Percentiles rank a stretch among this genome's conserved stretches.
phyloP scores from a whole-genome alignment of 2,888 invertebrate genomes.

The Scelioninae gen. 1 region DNA sequence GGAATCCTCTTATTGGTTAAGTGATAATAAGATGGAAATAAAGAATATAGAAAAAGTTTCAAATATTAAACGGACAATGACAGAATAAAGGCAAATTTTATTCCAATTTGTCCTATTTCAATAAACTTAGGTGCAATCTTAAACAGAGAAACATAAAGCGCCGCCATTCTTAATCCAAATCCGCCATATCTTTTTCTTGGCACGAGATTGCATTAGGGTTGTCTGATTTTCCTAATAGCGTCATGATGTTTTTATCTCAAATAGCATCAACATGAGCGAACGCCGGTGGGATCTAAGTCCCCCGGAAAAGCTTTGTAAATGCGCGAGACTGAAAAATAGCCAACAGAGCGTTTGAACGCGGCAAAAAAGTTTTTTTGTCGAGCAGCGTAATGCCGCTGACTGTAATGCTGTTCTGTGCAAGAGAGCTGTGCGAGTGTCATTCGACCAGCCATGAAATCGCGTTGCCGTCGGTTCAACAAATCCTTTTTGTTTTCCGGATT shows the following conservation, averaged over 20 bases:
- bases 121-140: slow-evolving; percentile 20
- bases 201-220: slow-evolving; percentile 49
- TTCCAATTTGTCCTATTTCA: slow-evolving; percentile 21
- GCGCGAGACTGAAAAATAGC: slow-evolving; percentile 69
- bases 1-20: no score
- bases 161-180: slow-evolving; percentile 39
- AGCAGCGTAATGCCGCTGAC: slow-evolving; percentile 38
- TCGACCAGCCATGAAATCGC: slow-evolving; percentile 76
- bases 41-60: no score
- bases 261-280: slow-evolving; percentile 62
- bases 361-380: slow-evolving; percentile 56
- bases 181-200: slow-evolving; percentile 50
- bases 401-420: slow-evolving; percentile 40
- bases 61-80: not conserved
- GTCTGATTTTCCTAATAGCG: slow-evolving; percentile 63
- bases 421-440: slow-evolving; percentile 67
- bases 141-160: slow-evolving; percentile 31
- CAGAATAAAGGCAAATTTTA: not conserved
- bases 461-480: slow-evolving; percentile 73
- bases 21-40: no score
- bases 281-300: slow-evolving; percentile 41
- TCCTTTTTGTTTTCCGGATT: slow-evolving; percentile 70
- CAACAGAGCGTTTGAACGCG: slow-evolving; percentile 61
- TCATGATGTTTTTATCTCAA: slow-evolving; percentile 58
- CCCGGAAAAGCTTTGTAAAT: slow-evolving; percentile 67